Evolutionary conservation across 2,797 vertebrate species (phyloP).

Genomic region (Vultur gryphus): DNA sequence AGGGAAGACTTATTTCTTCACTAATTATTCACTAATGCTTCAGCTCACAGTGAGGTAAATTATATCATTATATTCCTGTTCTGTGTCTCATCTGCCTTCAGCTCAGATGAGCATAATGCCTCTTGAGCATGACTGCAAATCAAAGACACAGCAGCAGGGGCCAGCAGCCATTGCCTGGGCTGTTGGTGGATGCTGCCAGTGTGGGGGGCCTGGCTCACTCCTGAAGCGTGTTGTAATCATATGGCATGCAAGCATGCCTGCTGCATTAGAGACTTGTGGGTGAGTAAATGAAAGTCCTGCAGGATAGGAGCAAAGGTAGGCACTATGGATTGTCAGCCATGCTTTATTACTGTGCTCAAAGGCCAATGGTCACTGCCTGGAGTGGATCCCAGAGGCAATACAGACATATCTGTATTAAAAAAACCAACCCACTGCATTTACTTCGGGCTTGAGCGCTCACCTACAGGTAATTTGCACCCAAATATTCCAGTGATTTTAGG

Average conservation of each 20-base stretch:
- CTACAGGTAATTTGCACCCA: not conserved
- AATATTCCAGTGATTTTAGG: not conserved
- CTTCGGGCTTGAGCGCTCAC: not conserved
- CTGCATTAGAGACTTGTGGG: not conserved
- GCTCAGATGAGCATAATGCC: not conserved
- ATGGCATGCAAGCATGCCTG: not conserved
- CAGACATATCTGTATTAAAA: not conserved
- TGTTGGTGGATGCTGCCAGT: not conserved
- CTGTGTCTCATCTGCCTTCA: not conserved
- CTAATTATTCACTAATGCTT: not conserved
- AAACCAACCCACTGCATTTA: accelerated
- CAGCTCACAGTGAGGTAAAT: not conserved
- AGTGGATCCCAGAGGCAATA: not conserved
- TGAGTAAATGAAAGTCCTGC: not conserved
- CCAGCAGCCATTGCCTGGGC: not conserved
- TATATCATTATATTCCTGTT: not conserved
- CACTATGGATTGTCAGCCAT: not conserved
- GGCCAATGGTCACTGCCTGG: not conserved
- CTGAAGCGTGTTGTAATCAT: not conserved
- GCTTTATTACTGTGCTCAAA: not conserved
- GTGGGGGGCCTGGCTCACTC: not conserved
- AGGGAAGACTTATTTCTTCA: not conserved
- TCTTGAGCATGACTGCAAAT: not conserved
- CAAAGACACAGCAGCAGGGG: not conserved
- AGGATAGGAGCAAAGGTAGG: accelerated